Evolutionary conservation across 2,888 invertebrate species (phyloP).

Genomic region (Alviniconcha strummeri): DNA sequence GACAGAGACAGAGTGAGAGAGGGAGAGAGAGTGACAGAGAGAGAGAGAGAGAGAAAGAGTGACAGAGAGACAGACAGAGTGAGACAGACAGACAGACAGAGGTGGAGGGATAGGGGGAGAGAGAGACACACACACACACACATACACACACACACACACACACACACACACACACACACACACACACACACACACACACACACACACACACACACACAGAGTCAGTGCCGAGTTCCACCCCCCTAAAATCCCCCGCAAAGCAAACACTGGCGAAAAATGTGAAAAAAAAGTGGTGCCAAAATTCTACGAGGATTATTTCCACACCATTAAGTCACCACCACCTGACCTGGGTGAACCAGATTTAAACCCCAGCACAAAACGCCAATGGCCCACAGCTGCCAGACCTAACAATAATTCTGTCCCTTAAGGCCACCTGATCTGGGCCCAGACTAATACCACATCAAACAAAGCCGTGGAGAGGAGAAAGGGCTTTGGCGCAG

Average conservation of each 20-base stretch:
- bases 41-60: background rate
- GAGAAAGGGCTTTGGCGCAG: too few relatives aligned
- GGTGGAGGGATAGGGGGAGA: background rate
- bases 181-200: constrained; percentile 1
- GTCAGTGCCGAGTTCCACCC: background rate
- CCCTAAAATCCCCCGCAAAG: too few relatives aligned
- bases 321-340: background rate
- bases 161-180: background rate
- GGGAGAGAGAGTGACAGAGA: background rate
- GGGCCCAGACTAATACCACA: too few relatives aligned
- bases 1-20: background rate
- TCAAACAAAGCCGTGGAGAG: too few relatives aligned
- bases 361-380: too few relatives aligned
- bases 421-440: too few relatives aligned
- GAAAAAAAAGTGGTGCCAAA: background rate
- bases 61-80: background rate
- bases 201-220: background rate
- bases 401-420: too few relatives aligned
- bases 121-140: background rate
- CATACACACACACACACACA: constrained; percentile 8
- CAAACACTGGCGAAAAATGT: background rate
- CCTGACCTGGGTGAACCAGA: too few relatives aligned
- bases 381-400: too few relatives aligned
- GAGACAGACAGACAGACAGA: background rate
- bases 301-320: background rate